Percentiles rank a stretch among this genome's conserved stretches.
Conservation (phyloP, 2,888 invertebrate genomes). For the Drosophila nr. medialis region DNA sequence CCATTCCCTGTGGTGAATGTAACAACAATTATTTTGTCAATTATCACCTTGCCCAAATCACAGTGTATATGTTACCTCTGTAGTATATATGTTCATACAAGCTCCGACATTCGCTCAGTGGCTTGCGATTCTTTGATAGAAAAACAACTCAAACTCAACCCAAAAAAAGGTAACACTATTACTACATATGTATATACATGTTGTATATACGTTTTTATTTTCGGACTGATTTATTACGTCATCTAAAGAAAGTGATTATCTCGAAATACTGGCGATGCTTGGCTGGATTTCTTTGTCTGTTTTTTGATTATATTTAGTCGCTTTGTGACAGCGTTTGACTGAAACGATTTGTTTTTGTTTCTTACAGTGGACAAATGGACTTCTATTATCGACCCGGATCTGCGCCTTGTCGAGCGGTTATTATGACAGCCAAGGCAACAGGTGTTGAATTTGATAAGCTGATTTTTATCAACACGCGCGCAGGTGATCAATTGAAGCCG, state of each 20-base stretch:
- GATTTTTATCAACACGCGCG: constrained; percentile 85
- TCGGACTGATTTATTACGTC: constrained; percentile 41
- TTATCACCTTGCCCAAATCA: constrained; percentile 44
- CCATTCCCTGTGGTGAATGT: neutral
- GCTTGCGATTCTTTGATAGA: constrained; percentile 11
- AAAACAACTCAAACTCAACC: constrained; percentile 14
- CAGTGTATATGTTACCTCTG: neutral
- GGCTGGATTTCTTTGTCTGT: constrained; percentile 25
- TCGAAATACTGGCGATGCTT: constrained; percentile 19
- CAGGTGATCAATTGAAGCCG: constrained; percentile 88
- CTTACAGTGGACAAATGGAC: constrained; percentile 84
- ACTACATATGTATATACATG: neutral
- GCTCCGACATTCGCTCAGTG: constrained; percentile 31
- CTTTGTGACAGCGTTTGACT: constrained; percentile 33
- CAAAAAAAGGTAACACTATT: constrained; percentile 11
- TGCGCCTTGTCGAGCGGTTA: constrained; percentile 88
- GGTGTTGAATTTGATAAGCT: constrained; percentile 88
- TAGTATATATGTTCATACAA: constrained; percentile 14
- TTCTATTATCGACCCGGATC: constrained; percentile 88
- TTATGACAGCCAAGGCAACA: constrained; percentile 88
- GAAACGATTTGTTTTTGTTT: constrained; percentile 14
- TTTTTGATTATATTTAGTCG: constrained; percentile 20
- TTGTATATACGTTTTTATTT: constrained; percentile 4
- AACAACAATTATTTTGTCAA: constrained; percentile 24
- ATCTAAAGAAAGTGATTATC: constrained; percentile 61